phyloP scores from a whole-genome alignment of 2,888 invertebrate species.

The Eudasyphora cyanicolor region DNA sequence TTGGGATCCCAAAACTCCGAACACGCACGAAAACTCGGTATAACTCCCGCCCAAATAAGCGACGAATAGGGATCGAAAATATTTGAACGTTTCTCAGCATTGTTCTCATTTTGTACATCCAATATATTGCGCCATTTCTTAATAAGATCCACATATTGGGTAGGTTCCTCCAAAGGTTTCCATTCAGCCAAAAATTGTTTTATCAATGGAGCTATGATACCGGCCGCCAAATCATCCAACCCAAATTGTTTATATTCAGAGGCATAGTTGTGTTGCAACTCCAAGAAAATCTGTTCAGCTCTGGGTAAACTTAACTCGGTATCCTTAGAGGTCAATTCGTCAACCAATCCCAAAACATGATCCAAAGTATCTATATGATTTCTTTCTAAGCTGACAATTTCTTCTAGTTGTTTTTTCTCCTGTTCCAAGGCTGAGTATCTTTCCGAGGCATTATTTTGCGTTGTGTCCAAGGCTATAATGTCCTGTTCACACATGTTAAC shows the following conservation, averaged over 20 bases:
- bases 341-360: conserved; percentile 85
- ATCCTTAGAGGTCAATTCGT: conserved; percentile 80
- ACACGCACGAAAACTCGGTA: conserved; percentile 88
- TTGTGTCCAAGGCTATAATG: conserved; percentile 92
- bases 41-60: conserved; percentile 93
- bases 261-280: conserved; percentile 83
- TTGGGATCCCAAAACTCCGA: conserved; percentile 90
- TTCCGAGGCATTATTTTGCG: conserved; percentile 89
- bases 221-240: conserved; percentile 90
- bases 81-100: conserved; percentile 75
- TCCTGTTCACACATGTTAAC: conserved; percentile 97
- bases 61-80: conserved; percentile 87
- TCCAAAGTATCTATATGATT: conserved; percentile 87
- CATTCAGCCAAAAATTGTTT: conserved; percentile 88
- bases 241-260: conserved; percentile 92
- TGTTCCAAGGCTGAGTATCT: conserved; percentile 88
- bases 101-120: conserved; percentile 61
- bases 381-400: conserved; percentile 86
- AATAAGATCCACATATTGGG: conserved; percentile 84
- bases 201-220: conserved; percentile 91
- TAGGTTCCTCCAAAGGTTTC: conserved; percentile 88
- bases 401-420: conserved; percentile 87
- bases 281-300: conserved; percentile 78
- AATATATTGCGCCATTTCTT: conserved; percentile 87
- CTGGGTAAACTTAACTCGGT: conserved; percentile 79